Conservation (phyloP, 2,797 vertebrate genomes). For the Semotilus atromaculatus region DNA sequence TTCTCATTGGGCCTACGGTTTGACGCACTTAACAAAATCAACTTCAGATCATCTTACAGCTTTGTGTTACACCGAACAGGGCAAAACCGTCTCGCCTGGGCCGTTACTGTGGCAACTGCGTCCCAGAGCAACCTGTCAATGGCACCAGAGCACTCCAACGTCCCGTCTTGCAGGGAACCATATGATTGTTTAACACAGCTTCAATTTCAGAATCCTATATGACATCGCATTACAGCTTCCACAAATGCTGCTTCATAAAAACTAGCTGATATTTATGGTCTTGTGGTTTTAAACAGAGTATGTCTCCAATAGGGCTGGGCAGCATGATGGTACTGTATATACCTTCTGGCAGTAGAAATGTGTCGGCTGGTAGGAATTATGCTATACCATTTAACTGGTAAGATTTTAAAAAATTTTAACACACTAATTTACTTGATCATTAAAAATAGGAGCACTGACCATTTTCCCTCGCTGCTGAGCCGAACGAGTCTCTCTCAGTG, state of each 20-base stretch:
- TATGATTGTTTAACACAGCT: slow-evolving; percentile 35
- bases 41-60: slow-evolving; percentile 66
- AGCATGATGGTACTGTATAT: background rate
- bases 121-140: slow-evolving; percentile 44
- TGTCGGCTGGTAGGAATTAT: background rate
- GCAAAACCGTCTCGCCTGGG: slow-evolving; percentile 43
- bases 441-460: slow-evolving; percentile 76
- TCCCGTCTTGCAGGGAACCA: slow-evolving; percentile 20
- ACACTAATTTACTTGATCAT: background rate
- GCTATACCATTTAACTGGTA: background rate
- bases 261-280: slow-evolving; percentile 4
- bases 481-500: slow-evolving; percentile 93
- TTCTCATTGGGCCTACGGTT: slow-evolving; percentile 54
- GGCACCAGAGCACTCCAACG: slow-evolving; percentile 17
- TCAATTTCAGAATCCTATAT: slow-evolving; percentile 26
- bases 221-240: slow-evolving; percentile 15
- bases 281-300: background rate
- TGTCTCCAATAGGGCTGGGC: background rate
- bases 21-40: slow-evolving; percentile 54
- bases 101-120: slow-evolving; percentile 65
- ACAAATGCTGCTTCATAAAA: slow-evolving; percentile 5
- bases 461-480: slow-evolving; percentile 97
- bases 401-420: background rate
- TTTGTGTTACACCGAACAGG: slow-evolving; percentile 64
- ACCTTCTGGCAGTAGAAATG: background rate